phyloP scores from a whole-genome alignment of 1,140 invertebrate species.

The Ostrea edulis region DNA sequence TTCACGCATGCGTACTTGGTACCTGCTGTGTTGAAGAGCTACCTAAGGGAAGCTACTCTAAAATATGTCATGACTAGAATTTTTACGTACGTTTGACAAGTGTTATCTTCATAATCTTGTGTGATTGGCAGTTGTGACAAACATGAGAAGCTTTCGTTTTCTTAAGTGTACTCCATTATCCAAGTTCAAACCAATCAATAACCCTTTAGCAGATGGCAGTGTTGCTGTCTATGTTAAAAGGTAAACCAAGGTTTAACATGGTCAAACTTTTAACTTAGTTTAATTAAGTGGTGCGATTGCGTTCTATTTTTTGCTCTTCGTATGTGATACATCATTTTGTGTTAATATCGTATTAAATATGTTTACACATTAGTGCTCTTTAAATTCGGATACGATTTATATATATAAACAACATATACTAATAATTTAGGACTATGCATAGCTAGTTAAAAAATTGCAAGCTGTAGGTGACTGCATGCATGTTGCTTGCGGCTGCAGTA shows the following conservation, averaged over 20 bases:
- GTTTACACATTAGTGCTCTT: too few species aligned
- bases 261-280: too few species aligned
- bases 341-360: too few species aligned
- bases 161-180: not conserved
- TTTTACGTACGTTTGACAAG: not conserved
- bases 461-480: too few species aligned
- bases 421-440: too few species aligned
- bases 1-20: not conserved
- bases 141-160: constrained; percentile 24
- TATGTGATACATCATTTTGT: too few species aligned
- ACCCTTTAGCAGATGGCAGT: not conserved
- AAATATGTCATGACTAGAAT: not conserved
- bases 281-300: not conserved
- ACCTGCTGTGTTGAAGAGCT: not conserved
- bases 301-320: not conserved
- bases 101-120: not conserved
- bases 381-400: too few species aligned
- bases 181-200: not conserved
- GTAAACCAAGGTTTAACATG: not conserved
- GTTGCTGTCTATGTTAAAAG: not conserved
- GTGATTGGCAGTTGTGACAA: constrained; percentile 5
- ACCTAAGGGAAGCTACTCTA: not conserved
- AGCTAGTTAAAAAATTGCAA: too few species aligned
- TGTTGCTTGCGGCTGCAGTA: too few species aligned
- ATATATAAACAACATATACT: too few species aligned